A percentile compares a stretch with the other conserved stretches of the same genome.
These are phyloP conservation scores for Drosophila nigrodunni DNA, from an alignment of 1,140 invertebrate species.

Conservation along the genomic window DNA sequence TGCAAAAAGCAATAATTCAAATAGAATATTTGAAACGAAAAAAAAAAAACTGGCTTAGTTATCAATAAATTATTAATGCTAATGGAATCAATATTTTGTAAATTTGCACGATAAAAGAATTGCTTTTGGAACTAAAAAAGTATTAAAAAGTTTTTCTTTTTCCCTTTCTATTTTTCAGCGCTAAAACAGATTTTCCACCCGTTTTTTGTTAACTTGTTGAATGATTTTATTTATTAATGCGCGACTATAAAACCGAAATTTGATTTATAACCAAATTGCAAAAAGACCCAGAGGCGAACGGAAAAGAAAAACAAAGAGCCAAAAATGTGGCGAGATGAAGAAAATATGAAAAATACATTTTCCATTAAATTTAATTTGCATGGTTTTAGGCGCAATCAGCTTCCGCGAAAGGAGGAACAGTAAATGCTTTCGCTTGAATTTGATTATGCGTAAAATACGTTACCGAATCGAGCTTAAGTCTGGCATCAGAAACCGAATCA, in stretches of 20 bases:
- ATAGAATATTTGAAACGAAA: too few relatives aligned
- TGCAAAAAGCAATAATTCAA: too few relatives aligned
- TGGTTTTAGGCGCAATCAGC: constrained; percentile 72
- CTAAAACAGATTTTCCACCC: neutral
- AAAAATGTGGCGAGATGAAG: constrained; percentile 13
- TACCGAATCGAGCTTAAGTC: constrained; percentile 12
- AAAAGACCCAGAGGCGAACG: constrained; percentile 8
- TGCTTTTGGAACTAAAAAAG: neutral
- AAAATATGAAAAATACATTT: constrained; percentile 72
- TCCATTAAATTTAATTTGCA: constrained; percentile 77
- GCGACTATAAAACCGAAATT: constrained; percentile 46
- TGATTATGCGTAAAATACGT: constrained; percentile 57
- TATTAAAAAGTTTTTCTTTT: neutral
- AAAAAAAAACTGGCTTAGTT: too few relatives aligned
- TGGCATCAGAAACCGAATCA: neutral
- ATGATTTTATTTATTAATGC: constrained; percentile 57
- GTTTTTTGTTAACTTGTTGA: constrained; percentile 48
- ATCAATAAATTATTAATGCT: too few relatives aligned
- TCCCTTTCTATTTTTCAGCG: neutral
- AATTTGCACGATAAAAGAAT: neutral
- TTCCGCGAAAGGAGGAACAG: constrained; percentile 20
- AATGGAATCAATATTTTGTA: too few relatives aligned
- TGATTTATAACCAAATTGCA: constrained; percentile 52
- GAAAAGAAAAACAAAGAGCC: constrained; percentile 12
- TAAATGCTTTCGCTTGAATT: constrained; percentile 59